phyloP scores from a whole-genome alignment of 2,113 vertebrate genomes.

The Tychaedon coryphoeus region DNA sequence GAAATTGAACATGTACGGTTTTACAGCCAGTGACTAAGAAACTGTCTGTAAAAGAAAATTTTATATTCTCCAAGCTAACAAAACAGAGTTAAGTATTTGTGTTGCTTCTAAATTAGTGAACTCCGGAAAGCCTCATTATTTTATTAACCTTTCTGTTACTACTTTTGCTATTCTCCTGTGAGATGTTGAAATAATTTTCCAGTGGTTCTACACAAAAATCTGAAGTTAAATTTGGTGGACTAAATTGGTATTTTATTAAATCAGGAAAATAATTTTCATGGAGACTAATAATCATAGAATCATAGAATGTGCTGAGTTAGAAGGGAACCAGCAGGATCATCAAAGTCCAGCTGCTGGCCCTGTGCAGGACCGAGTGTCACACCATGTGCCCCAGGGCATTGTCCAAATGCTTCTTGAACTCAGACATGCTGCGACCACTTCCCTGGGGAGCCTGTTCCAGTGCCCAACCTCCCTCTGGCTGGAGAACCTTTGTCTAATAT shows the following conservation, averaged over 20 bases:
- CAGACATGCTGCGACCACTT: rapidly evolving
- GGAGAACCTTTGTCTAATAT: neutral
- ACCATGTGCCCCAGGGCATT: neutral
- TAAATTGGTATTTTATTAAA: neutral
- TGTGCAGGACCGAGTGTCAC: rapidly evolving
- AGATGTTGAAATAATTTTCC: neutral
- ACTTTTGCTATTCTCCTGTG: neutral
- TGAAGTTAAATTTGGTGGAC: neutral
- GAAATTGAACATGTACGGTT: neutral
- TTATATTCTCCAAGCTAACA: neutral
- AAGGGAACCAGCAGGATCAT: neutral
- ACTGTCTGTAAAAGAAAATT: neutral
- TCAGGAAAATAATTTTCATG: neutral
- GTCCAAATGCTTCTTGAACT: neutral
- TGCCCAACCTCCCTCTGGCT: neutral
- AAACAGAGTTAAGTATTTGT: neutral
- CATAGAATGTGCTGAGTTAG: neutral
- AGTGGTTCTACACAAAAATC: neutral
- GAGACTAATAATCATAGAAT: neutral
- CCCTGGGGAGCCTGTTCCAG: neutral
- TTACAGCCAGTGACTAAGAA: neutral
- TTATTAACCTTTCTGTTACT: neutral
- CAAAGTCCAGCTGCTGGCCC: neutral
- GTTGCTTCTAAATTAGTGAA: neutral
- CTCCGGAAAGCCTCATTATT: neutral